A percentile compares a stretch with the other conserved stretches of the same genome.
These are phyloP conservation scores for Squalus acanthias DNA, from an alignment of 2,797 vertebrate genomes.

Conservation along the genomic window DNA sequence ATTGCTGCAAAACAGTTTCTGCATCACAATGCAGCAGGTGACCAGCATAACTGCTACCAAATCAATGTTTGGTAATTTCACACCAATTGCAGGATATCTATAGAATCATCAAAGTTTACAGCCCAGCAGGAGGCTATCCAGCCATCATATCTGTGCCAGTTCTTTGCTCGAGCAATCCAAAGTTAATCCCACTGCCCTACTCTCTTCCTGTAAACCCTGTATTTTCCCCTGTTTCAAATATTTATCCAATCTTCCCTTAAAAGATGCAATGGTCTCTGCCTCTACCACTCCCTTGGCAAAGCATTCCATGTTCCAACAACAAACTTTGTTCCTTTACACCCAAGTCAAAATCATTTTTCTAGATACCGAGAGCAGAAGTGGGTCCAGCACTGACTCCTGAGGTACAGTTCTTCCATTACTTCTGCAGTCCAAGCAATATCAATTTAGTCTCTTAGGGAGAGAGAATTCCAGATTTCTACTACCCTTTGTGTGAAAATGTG, in stretches of 20 bases:
- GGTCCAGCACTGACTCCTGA: background rate
- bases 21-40: background rate
- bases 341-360: background rate
- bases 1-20: background rate
- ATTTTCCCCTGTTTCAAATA: background rate
- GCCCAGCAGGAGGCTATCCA: background rate
- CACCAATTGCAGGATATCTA: background rate
- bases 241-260: background rate
- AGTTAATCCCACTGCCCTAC: background rate
- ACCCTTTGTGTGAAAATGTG: background rate
- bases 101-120: background rate
- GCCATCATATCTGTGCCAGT: background rate
- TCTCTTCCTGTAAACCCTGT: background rate
- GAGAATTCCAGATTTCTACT: background rate
- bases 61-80: background rate
- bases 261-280: background rate
- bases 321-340: background rate
- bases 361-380: background rate
- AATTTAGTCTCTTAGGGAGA: background rate
- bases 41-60: background rate
- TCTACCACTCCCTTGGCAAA: background rate
- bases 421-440: background rate
- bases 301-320: background rate
- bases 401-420: background rate
- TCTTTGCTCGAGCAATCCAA: background rate